Conservation (phyloP, 1,140 invertebrate genomes). For the Papilio polytes region DNA sequence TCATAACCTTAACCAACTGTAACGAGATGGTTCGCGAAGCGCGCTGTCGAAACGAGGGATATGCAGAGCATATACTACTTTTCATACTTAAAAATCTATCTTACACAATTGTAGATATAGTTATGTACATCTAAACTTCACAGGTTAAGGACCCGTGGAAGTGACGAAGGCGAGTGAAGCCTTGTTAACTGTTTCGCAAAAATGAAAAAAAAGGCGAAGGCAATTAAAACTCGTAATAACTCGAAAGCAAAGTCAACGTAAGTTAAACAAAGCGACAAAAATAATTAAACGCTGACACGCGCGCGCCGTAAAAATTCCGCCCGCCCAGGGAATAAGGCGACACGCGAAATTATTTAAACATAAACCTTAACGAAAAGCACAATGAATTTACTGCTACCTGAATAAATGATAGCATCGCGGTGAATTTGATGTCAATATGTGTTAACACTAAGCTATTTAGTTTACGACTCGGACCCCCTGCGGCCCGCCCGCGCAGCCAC, state of each 20-base stretch:
- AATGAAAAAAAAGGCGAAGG: slow-evolving; percentile 48
- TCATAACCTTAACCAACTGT: slow-evolving; percentile 37
- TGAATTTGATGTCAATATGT: slow-evolving; percentile 84
- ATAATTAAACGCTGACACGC: slow-evolving; percentile 77
- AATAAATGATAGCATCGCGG: slow-evolving; percentile 83
- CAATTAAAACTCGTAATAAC: slow-evolving; percentile 79
- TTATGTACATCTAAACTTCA: background rate
- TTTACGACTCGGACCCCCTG: slow-evolving; percentile 77
- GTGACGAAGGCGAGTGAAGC: slow-evolving; percentile 25
- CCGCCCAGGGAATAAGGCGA: slow-evolving; percentile 48
- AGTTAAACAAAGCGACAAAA: slow-evolving; percentile 78
- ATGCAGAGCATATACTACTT: background rate
- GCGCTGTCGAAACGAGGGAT: background rate
- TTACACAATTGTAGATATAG: slow-evolving; percentile 6
- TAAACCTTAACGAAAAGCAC: slow-evolving; percentile 68
- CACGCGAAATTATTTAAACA: slow-evolving; percentile 62
- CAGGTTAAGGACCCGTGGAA: slow-evolving; percentile 3
- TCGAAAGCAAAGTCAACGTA: slow-evolving; percentile 72
- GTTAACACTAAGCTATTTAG: slow-evolving; percentile 84
- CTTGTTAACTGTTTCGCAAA: slow-evolving; percentile 43
- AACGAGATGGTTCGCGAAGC: slow-evolving; percentile 31
- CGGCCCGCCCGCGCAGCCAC: slow-evolving; percentile 62
- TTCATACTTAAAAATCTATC: background rate
- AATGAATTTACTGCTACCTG: slow-evolving; percentile 77
- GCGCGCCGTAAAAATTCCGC: slow-evolving; percentile 59